Evolutionary conservation across 2,113 vertebrate species (phyloP).

Genomic region (Charina bottae): DNA sequence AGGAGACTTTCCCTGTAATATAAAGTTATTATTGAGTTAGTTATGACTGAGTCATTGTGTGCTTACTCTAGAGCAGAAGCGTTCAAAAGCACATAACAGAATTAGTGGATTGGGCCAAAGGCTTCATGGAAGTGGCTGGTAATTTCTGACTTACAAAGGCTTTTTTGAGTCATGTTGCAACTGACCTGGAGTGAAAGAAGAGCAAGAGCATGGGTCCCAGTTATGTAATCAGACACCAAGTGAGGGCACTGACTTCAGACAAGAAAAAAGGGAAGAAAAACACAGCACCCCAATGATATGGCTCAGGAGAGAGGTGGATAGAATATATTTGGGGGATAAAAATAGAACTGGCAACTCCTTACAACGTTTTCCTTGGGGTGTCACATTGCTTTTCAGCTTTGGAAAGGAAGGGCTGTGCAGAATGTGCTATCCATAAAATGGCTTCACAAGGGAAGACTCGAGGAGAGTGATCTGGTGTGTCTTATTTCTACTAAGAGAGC

Average conservation of each 20-base stretch:
- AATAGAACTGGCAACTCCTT: slow-evolving; percentile 26
- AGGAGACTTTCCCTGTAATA: neutral
- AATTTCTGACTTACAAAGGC: neutral
- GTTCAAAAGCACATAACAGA: neutral
- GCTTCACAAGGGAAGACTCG: slow-evolving; percentile 5
- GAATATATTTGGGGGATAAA: slow-evolving; percentile 2
- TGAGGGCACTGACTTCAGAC: neutral
- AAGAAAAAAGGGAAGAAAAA: neutral
- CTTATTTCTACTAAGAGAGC: neutral
- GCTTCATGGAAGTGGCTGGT: neutral
- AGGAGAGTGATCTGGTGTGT: slow-evolving; percentile 30
- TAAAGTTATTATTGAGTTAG: neutral
- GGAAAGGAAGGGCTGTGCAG: slow-evolving; percentile 25
- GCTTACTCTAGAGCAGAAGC: no score
- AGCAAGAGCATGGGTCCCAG: rapidly evolving
- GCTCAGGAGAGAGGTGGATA: neutral
- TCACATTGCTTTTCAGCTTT: rapidly evolving
- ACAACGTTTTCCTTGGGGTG: neutral
- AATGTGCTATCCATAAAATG: slow-evolving; percentile 28
- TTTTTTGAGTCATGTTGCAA: no score
- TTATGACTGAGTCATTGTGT: neutral
- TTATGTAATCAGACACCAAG: neutral
- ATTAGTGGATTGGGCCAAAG: neutral
- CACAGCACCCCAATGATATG: neutral
- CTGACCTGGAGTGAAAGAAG: no score